phyloP scores from a whole-genome alignment of 2,888 invertebrate genomes.

The Chrysolina oricalcia region DNA sequence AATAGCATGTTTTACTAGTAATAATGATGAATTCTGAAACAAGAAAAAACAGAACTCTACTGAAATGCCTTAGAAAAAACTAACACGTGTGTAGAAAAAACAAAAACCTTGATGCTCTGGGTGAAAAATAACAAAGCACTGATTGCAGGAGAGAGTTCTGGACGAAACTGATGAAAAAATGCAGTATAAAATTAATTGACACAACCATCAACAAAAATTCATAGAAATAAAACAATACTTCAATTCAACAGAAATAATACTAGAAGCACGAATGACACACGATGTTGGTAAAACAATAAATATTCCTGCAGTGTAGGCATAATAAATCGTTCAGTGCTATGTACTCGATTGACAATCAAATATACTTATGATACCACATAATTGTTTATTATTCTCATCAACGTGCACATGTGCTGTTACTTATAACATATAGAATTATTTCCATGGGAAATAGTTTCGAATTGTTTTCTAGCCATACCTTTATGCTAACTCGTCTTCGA shows the following conservation, averaged over 20 bases:
- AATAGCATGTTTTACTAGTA: too few species aligned
- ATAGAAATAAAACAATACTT: conserved; percentile 17
- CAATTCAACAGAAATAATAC: conserved; percentile 2
- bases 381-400: conserved; percentile 65
- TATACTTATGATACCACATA: conserved; percentile 57
- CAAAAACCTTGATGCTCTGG: too few species aligned
- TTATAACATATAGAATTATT: conserved; percentile 64
- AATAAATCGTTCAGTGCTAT: conserved; percentile 61
- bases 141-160: too few species aligned
- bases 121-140: too few species aligned
- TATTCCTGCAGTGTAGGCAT: conserved; percentile 60
- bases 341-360: conserved; percentile 63
- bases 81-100: too few species aligned
- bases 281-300: conserved; percentile 52
- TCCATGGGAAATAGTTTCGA: conserved; percentile 64
- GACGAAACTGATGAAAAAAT: too few species aligned
- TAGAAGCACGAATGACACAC: conserved; percentile 28
- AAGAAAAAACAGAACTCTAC: too few species aligned
- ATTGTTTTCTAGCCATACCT: conserved; percentile 50
- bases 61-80: too few species aligned
- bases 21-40: too few species aligned
- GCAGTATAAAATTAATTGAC: too few species aligned
- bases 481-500: conserved; percentile 43
- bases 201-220: conserved; percentile 35
- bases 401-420: conserved; percentile 63